Evolutionary conservation across 2,888 invertebrate genomes (phyloP).

Genomic region (Sinelater perroti): DNA sequence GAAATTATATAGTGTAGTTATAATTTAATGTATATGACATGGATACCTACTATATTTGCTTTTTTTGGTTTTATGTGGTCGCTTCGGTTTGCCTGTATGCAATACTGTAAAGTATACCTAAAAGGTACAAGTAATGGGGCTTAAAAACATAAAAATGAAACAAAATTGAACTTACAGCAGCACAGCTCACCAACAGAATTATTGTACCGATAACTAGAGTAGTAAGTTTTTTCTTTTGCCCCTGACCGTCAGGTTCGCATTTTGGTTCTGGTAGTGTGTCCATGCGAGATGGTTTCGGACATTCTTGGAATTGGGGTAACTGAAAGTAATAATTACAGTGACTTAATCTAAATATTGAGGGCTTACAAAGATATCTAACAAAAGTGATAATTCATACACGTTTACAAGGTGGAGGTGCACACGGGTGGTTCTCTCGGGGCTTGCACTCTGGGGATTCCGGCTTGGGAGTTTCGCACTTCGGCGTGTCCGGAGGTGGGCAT

Average conservation of each 20-base stretch:
- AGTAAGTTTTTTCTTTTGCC: slow-evolving; percentile 29
- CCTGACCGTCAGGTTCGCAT: slow-evolving; percentile 39
- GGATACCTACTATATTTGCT: too few species aligned
- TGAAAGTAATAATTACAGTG: background rate
- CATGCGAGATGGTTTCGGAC: slow-evolving; percentile 26
- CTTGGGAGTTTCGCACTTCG: slow-evolving; percentile 34
- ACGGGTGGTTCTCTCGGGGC: slow-evolving; percentile 12
- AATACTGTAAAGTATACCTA: slow-evolving; percentile 9
- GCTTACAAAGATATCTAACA: background rate
- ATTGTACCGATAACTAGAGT: slow-evolving; percentile 53
- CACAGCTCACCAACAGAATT: slow-evolving; percentile 59
- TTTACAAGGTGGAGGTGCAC: slow-evolving; percentile 6
- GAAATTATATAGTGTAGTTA: background rate
- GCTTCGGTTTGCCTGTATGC: background rate
- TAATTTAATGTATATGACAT: background rate
- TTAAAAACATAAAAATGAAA: too few species aligned
- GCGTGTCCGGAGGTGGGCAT: slow-evolving; percentile 31
- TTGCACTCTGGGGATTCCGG: slow-evolving; percentile 13
- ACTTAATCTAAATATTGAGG: background rate
- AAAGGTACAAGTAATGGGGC: too few species aligned
- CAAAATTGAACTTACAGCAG: slow-evolving; percentile 58
- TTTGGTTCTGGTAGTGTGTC: slow-evolving; percentile 42
- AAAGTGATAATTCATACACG: background rate
- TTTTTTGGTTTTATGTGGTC: too few species aligned
- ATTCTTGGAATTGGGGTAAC: slow-evolving; percentile 39